These are phyloP conservation scores for Ctenosaura bakeri DNA, from an alignment of 2,797 vertebrate species.

Conservation along the genomic window DNA sequence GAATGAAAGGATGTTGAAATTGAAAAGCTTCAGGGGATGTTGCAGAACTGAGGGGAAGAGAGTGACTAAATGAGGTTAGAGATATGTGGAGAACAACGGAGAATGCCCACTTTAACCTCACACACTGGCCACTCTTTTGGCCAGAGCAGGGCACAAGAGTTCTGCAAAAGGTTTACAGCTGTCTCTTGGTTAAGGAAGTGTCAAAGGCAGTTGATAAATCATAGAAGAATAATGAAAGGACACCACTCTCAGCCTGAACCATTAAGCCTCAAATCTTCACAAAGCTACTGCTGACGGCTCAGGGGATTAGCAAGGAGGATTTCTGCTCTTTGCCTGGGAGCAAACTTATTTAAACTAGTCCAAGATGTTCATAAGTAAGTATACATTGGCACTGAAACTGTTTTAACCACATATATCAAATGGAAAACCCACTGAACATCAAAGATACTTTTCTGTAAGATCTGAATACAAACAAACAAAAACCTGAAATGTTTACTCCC, in stretches of 20 bases:
- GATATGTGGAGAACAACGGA: conserved; percentile 41
- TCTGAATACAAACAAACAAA: not conserved
- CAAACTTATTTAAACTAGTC: conserved; percentile 33
- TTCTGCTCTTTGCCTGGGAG: conserved; percentile 6
- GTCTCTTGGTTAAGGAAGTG: conserved; percentile 25
- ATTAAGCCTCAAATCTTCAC: conserved; percentile 52
- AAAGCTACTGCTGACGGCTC: conserved; percentile 29
- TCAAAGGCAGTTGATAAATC: conserved; percentile 54
- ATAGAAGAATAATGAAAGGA: conserved; percentile 53
- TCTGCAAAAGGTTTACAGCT: conserved; percentile 36
- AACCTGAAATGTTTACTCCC: not conserved
- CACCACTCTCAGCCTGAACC: conserved; percentile 24
- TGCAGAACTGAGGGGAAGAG: conserved; percentile 22
- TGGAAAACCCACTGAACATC: not conserved
- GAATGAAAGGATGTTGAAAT: conserved; percentile 18
- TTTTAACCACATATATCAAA: not conserved
- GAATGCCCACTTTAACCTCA: conserved; percentile 48
- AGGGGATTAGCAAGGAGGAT: conserved; percentile 39
- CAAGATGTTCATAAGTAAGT: conserved; percentile 8
- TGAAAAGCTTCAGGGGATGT: conserved; percentile 52
- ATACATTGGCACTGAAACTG: not conserved
- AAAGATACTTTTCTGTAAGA: not conserved
- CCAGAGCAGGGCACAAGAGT: conserved; percentile 43
- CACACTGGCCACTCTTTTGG: not conserved
- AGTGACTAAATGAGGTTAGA: conserved; percentile 39